Evolutionary conservation across 2,888 invertebrate species (phyloP), one percentile per base, ranked within the genome.

Genomic region (Zygothrica quintamaculata): DNA sequence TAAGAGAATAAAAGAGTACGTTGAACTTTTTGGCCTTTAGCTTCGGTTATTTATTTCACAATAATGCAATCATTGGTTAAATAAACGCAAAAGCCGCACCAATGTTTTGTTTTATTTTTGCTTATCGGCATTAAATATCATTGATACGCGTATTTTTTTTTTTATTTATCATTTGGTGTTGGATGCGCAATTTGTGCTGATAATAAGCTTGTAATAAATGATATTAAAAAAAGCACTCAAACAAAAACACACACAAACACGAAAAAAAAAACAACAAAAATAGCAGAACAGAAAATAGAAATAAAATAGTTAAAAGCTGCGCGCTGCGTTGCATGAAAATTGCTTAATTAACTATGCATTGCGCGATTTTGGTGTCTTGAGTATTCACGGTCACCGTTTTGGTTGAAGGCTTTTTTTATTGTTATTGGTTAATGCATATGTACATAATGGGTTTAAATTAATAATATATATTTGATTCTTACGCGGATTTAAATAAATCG

Each of bases 101-200:
- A n/a, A n/a, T n/a, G n/a, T n/a, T n/a, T n/a, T n/a, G n/a, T n/a
- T n/a, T n/a, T n/a, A 39, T n/a, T 18, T 26, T 44, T 47, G 12
- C 51, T 75, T 72, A 69, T 68, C 70, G 66, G 67, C 62, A 69
- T 44, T 68, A 16, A 62, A 61, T 84, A 58, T 65, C 55, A 84
- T 80, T 81, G 78, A 84, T 78, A 66, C 65, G 39, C 52, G n/a
- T n/a, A n/a, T 36, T 43, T 55, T 48, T 73, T 11, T 34, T 34
- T 12, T 22, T 62, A 53, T 74, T 71, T 71, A 71, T 71, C 74
- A 68, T 61, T 65, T 44, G 18, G 47, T 67, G 67, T 77, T 47
- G 71, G 82, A 77, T 79, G 81, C 64, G 80, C 80, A 65, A 60
- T 57, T 68, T 59, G 43, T 25, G 64, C 72, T 84, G 85, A 78